Base-by-base conservation (phyloP, 2,888 invertebrate species). In the Graphium colonna region DNA sequence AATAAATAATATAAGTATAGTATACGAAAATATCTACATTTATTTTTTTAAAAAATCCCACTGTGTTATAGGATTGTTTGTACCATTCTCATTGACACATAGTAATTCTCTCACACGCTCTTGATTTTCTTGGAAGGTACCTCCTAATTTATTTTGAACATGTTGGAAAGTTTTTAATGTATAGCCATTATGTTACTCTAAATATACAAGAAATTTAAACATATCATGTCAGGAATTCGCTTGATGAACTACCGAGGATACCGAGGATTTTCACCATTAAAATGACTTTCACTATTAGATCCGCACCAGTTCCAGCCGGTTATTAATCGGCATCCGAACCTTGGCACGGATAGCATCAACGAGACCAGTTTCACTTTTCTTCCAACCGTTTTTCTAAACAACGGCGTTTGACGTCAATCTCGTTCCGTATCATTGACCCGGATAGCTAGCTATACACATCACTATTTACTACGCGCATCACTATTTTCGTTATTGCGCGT, bases 311-410 rank as follows among this genome's bases (percentile, higher is more conserved):
- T 43, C 39, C 26, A 47, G 61, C 62, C 62, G 59, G 61, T 67
- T 62, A 68, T 71, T 67, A 63, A 57, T 61, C 33, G 57, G 54
- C 56, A 38, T n/a, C 39, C 36, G 46, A 61, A 59, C 72, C 72
- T 70, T 72, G 70, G 62, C 73, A 72, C 57, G 51, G 60, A 64
- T 68, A 57, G 55, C 33, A 59, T 57, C 61, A 44, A 44, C 31
- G 43, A 50, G 54, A 55, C 57, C 31, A 17, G 59, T 61, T 60
- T 62, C 60, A 56, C 58, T 59, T 57, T 57, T 56, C 57, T 55
- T 56, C 49, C 18, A 13, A 33, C 36, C 26, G 5, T 52, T 54
- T 49, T 56, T 52, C 42, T 31, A 49, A 41, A 50, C 41, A 41
- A 41, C 50, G 28, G 38, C 12, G 33, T 38, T 43, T 46, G 21